Percentiles rank a stretch among this genome's conserved stretches.
Evolutionary conservation across 2,113 vertebrate genomes (phyloP).

Genomic region (Rutilus rutilus): DNA sequence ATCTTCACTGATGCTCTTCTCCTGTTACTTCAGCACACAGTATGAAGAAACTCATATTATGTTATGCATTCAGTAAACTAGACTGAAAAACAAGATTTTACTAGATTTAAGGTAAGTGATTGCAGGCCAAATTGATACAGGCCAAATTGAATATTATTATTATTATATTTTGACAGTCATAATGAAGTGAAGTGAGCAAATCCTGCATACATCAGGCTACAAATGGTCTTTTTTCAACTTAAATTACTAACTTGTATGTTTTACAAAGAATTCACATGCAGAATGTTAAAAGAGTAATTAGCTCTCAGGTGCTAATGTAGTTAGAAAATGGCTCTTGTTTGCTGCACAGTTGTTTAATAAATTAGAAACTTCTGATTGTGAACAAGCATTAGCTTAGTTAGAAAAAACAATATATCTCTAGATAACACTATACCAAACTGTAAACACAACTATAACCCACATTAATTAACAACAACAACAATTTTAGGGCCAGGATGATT

Average conservation of each 20-base stretch:
- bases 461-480: no score
- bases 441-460: no score
- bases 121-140: no score
- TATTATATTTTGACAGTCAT: not conserved
- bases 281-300: not conserved
- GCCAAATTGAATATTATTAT: no score
- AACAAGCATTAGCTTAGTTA: no score
- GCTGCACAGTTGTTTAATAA: no score
- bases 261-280: not conserved
- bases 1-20: constrained; percentile 62
- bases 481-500: no score
- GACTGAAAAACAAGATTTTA: not conserved
- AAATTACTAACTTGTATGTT: not conserved
- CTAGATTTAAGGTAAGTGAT: not conserved
- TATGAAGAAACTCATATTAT: not conserved
- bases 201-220: not conserved
- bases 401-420: no score
- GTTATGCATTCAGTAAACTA: not conserved
- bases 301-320: no score
- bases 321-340: no score
- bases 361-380: no score
- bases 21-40: not conserved
- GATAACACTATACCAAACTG: no score
- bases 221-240: not conserved
- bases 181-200: not conserved